Percentiles rank a stretch among this genome's conserved stretches.
Conservation (phyloP, 2,113 vertebrate genomes). For the Cichladusa arquata region DNA sequence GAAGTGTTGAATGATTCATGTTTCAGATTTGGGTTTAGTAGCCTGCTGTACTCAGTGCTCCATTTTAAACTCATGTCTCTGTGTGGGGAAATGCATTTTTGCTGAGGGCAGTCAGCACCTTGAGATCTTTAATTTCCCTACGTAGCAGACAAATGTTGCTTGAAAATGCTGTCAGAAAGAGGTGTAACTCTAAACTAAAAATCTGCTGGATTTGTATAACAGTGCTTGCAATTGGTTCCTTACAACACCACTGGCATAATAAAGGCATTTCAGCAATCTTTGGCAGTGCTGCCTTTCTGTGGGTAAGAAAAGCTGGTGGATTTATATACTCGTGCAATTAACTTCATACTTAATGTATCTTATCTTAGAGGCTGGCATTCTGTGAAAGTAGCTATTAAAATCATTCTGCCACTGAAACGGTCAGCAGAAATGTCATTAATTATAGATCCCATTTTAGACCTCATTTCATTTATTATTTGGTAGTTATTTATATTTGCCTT, state of each 20-base stretch:
- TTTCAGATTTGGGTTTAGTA: background rate
- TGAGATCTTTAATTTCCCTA: background rate
- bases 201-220: background rate
- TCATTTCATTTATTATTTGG: conserved; percentile 13
- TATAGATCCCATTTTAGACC: background rate
- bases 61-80: background rate
- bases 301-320: background rate
- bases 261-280: background rate
- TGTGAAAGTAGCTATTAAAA: conserved; percentile 2
- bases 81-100: background rate
- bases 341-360: background rate
- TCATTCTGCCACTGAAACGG: background rate
- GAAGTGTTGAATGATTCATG: background rate
- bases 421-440: conserved; percentile 11
- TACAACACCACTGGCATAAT: background rate
- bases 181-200: background rate
- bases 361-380: background rate
- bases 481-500: background rate
- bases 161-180: background rate
- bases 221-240: background rate
- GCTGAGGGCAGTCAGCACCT: background rate
- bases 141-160: background rate
- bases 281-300: background rate
- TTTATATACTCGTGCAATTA: background rate
- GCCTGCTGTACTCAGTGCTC: background rate